Conservation (phyloP, 2,797 vertebrate genomes). For the Xerus rutilus region DNA sequence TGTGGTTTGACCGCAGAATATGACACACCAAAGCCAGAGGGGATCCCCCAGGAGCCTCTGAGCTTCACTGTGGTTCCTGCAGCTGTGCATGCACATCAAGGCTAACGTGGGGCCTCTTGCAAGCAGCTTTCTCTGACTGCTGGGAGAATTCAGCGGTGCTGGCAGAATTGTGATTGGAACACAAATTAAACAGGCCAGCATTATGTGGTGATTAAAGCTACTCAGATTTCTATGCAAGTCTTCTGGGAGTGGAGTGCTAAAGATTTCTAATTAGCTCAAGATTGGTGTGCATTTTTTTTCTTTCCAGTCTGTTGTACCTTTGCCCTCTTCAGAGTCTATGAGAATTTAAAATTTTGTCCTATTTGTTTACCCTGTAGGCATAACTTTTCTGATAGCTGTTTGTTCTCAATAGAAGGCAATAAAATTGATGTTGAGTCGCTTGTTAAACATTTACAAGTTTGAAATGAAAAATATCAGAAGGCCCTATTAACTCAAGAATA, state of each 20-base stretch:
- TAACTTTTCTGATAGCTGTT: slow-evolving; percentile 46
- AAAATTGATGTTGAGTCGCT: not conserved
- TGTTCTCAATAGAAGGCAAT: slow-evolving; percentile 42
- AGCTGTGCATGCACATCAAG: not conserved
- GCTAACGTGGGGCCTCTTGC: not conserved
- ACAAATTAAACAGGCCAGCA: not conserved
- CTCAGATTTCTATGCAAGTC: not conserved
- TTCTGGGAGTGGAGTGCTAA: not conserved
- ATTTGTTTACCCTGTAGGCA: slow-evolving; percentile 28
- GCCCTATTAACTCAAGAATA: slow-evolving; percentile 45
- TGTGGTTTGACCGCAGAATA: not conserved
- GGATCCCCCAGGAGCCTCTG: not conserved
- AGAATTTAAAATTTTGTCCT: slow-evolving; percentile 12
- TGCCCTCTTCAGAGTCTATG: not conserved
- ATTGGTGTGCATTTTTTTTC: slow-evolving; percentile 34
- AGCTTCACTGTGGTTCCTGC: not conserved
- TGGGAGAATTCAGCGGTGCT: slow-evolving; percentile 15
- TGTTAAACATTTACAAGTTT: slow-evolving; percentile 54
- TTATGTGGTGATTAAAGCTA: slow-evolving; percentile 50
- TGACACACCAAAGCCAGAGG: not conserved
- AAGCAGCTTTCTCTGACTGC: not conserved
- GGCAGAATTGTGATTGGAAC: slow-evolving; percentile 25
- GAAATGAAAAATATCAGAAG: slow-evolving; percentile 57
- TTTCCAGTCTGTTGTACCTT: not conserved
- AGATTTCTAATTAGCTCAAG: slow-evolving; percentile 28